Conservation (phyloP, 2,797 vertebrate species). For the Peromyscus nudipes region DNA sequence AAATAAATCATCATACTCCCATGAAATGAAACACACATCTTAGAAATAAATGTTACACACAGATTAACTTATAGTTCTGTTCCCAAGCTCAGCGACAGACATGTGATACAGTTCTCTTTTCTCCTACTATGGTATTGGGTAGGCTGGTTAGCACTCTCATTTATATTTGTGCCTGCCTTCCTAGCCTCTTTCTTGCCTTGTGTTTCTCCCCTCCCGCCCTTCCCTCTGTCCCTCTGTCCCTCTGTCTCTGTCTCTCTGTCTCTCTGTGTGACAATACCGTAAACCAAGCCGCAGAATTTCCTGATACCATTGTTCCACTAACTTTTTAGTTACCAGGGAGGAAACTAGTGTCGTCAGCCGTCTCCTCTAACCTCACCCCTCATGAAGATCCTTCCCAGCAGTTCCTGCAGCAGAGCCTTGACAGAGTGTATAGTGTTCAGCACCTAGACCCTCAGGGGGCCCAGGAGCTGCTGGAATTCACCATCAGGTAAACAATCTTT, state of each 20-base stretch:
- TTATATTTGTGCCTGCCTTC: neutral
- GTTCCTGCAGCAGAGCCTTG: constrained; percentile 96
- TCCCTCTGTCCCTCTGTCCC: no score
- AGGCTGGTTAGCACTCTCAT: neutral
- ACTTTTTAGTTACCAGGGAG: constrained; percentile 93
- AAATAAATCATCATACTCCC: constrained; percentile 52
- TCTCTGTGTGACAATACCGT: neutral
- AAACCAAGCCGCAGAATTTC: constrained; percentile 9
- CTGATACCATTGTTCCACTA: neutral
- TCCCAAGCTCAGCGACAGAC: constrained; percentile 30
- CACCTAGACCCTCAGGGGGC: constrained; percentile 94
- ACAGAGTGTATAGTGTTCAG: constrained; percentile 94
- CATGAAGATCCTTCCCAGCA: constrained; percentile 95
- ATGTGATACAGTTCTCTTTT: neutral
- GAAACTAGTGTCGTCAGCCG: constrained; percentile 89
- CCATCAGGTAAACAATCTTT: constrained; percentile 92
- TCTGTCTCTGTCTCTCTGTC: neutral
- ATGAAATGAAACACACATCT: constrained; percentile 57
- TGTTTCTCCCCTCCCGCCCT: neutral
- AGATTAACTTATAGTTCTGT: constrained; percentile 54
- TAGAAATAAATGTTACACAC: constrained; percentile 54
- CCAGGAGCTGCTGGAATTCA: constrained; percentile 96
- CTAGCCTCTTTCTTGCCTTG: neutral
- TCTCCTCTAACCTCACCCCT: constrained; percentile 88
- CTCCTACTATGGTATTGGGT: neutral